These are phyloP conservation scores for Leucania comma DNA, from an alignment of 2,888 invertebrate genomes.

Conservation along the genomic window DNA sequence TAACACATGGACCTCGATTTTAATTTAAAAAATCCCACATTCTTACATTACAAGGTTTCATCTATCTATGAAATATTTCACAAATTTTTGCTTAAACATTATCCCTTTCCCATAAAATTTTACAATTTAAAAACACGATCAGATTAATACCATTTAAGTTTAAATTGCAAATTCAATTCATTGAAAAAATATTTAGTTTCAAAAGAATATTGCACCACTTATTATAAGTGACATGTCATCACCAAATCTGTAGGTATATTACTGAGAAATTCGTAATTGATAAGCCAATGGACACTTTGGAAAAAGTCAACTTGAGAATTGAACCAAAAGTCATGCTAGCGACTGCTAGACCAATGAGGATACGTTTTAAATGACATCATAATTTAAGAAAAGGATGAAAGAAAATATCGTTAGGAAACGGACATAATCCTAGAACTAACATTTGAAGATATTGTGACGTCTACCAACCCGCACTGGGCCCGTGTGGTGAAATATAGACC, in stretches of 20 bases:
- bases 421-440: too few relatives aligned
- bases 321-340: not conserved
- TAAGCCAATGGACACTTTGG: not conserved
- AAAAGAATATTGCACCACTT: constrained; percentile 25
- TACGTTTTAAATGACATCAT: not conserved
- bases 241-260: not conserved
- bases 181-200: not conserved
- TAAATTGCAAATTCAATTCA: not conserved
- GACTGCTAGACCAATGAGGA: not conserved
- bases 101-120: constrained; percentile 15
- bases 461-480: too few relatives aligned
- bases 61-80: constrained; percentile 17
- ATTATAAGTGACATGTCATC: not conserved
- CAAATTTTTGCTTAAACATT: constrained; percentile 14
- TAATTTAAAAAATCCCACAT: constrained; percentile 27
- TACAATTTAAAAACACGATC: constrained; percentile 34
- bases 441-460: too few relatives aligned
- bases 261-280: not conserved
- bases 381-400: not conserved
- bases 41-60: constrained; percentile 11
- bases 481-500: too few relatives aligned
- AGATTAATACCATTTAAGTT: not conserved
- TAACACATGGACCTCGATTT: too few relatives aligned
- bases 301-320: not conserved
- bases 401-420: too few relatives aligned